phyloP scores from a whole-genome alignment of 2,113 vertebrate genomes.

The Dolichallabes microphthalmus region DNA sequence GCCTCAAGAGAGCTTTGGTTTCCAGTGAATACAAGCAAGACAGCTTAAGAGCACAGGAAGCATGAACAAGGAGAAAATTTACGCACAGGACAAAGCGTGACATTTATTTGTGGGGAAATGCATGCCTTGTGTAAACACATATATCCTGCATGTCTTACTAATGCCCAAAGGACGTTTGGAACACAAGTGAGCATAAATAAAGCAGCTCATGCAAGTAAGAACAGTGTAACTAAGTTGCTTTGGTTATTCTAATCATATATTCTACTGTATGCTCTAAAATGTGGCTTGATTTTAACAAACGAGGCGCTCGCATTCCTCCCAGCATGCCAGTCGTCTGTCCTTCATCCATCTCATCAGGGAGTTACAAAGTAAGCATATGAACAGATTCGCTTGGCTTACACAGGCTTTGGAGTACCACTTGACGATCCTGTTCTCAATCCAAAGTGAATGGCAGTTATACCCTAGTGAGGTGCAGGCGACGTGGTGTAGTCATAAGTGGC shows the following conservation, averaged over 20 bases:
- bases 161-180: conserved; percentile 53
- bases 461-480: conserved; percentile 19
- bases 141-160: conserved; percentile 24
- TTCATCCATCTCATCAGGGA: conserved; percentile 44
- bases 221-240: background rate
- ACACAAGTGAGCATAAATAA: conserved; percentile 58
- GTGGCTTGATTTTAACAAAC: conserved; percentile 11
- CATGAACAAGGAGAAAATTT: conserved; percentile 4
- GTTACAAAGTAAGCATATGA: conserved; percentile 33
- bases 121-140: conserved; percentile 46
- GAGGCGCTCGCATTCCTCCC: conserved; percentile 8
- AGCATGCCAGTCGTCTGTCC: conserved; percentile 20
- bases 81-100: conserved; percentile 5
- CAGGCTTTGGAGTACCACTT: conserved; percentile 16
- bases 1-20: conserved; percentile 52
- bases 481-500: conserved; percentile 50
- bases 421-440: conserved; percentile 32
- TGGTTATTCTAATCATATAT: background rate
- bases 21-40: conserved; percentile 55
- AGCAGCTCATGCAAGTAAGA: conserved; percentile 42
- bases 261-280: background rate
- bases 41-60: conserved; percentile 27
- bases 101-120: conserved; percentile 15
- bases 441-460: conserved; percentile 39
- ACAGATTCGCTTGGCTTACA: conserved; percentile 33